Evolutionary conservation across 2,888 invertebrate species (phyloP), one percentile per base, ranked within the genome.

Genomic region (Cerastoderma edule): DNA sequence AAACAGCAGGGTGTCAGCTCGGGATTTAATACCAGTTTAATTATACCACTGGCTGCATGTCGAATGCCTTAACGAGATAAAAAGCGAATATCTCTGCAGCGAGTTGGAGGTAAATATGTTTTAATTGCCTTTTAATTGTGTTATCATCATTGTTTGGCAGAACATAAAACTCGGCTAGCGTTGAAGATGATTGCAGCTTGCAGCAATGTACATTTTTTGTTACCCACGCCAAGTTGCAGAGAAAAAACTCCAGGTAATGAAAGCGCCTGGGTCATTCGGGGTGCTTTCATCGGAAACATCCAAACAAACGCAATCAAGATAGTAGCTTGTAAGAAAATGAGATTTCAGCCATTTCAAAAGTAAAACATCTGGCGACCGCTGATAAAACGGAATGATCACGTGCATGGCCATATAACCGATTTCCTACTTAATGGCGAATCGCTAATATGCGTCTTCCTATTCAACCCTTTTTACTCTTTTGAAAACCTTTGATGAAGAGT

Each of bases 101-200:
- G 22, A 39, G 39, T 56, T 33, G 60, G 27, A 60, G 60, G 60
- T 60, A 60, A 60, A 60, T 60, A 60, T 60, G 35, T 60, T 60
- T 60, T 60, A 60, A 60, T 60, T 35, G 33, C 33, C 35, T 60
- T 60, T 60, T 60, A 60, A 60, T 60, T 28, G 60, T 39, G 39
- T 60, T 60, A 60, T 60, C 60, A 39, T 60, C 60, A 60, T 60
- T 60, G 60, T 60, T 60, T 60, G 60, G 60, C 60, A 60, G 39
- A 60, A 60, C 22, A 39, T 60, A 30, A 56, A 32, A 24, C 22
- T 60, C 22, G n/a, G 60, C 39, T n/a, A 60, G 30, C 39, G 39
- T 35, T n/a, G 39, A 35, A n/a, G 60, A 10, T 39, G 60, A 60
- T 60, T 60, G 60, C 60, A 60, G 6, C 60, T 39, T 60, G 60